phyloP scores from a whole-genome alignment of 2,888 invertebrate genomes.

The Platycheirus rosarum region DNA sequence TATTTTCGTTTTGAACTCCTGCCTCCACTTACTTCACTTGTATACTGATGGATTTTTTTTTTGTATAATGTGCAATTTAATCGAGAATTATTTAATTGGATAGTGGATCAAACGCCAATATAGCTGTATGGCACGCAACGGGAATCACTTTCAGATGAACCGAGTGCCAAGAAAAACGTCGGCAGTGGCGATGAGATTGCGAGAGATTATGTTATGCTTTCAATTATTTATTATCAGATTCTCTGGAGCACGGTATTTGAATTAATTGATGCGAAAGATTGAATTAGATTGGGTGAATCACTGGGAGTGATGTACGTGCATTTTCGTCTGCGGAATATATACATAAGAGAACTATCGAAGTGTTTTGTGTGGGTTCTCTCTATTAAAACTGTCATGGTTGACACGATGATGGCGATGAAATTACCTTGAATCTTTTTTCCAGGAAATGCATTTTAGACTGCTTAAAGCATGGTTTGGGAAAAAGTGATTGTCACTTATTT shows the following conservation, averaged over 20 bases:
- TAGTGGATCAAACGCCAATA: slow-evolving; percentile 26
- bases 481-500: too few species aligned
- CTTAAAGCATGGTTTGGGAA: too few species aligned
- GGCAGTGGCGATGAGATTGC: background rate
- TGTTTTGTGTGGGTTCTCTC: too few species aligned
- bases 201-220: slow-evolving; percentile 27
- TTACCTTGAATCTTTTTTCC: too few species aligned
- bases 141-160: slow-evolving; percentile 55
- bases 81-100: slow-evolving; percentile 56
- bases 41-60: slow-evolving; percentile 26
- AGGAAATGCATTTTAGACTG: too few species aligned
- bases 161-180: slow-evolving; percentile 1
- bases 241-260: background rate
- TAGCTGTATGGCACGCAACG: slow-evolving; percentile 53
- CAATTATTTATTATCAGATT: slow-evolving; percentile 11
- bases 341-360: too few species aligned
- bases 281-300: slow-evolving; percentile 9
- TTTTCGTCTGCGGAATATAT: slow-evolving; percentile 4
- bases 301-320: background rate
- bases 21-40: background rate
- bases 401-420: too few species aligned
- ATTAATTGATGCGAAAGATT: slow-evolving; percentile 1
- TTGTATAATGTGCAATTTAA: slow-evolving; percentile 60
- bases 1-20: slow-evolving; percentile 16
- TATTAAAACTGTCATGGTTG: too few species aligned